phyloP scores from a whole-genome alignment of 1,140 invertebrate species.

The Daktulosphaira vitifoliae region DNA sequence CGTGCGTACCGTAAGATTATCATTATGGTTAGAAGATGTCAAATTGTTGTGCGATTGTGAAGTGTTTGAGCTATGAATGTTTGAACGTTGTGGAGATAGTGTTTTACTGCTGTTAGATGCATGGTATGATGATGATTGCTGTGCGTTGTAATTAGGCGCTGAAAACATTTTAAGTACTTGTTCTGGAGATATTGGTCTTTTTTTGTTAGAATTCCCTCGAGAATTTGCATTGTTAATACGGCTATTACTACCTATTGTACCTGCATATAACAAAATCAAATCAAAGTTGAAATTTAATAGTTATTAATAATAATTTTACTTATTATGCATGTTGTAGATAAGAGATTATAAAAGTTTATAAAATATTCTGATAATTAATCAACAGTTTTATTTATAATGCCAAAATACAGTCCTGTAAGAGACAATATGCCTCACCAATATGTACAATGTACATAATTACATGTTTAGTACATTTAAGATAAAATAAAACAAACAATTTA shows the following conservation, averaged over 20 bases:
- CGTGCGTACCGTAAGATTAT: slow-evolving; percentile 67
- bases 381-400: too few relatives aligned
- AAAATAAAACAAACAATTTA: too few relatives aligned
- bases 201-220: slow-evolving; percentile 36
- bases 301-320: too few relatives aligned
- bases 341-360: too few relatives aligned
- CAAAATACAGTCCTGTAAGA: too few relatives aligned
- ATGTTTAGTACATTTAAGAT: too few relatives aligned
- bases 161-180: slow-evolving; percentile 40
- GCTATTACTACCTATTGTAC: slow-evolving; percentile 7
- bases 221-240: not conserved
- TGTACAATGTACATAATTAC: too few relatives aligned
- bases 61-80: slow-evolving; percentile 42
- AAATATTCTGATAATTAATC: too few relatives aligned
- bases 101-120: not conserved
- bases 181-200: slow-evolving; percentile 41
- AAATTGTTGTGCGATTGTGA: slow-evolving; percentile 40
- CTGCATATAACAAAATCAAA: not conserved
- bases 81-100: slow-evolving; percentile 39
- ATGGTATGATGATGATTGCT: slow-evolving; percentile 14
- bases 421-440: too few relatives aligned
- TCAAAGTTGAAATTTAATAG: not conserved
- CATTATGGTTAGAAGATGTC: slow-evolving; percentile 58
- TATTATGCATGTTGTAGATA: too few relatives aligned
- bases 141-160: slow-evolving; percentile 5